phyloP scores from a whole-genome alignment of 2,113 vertebrate species.

The Chiloscyllium plagiosum region DNA sequence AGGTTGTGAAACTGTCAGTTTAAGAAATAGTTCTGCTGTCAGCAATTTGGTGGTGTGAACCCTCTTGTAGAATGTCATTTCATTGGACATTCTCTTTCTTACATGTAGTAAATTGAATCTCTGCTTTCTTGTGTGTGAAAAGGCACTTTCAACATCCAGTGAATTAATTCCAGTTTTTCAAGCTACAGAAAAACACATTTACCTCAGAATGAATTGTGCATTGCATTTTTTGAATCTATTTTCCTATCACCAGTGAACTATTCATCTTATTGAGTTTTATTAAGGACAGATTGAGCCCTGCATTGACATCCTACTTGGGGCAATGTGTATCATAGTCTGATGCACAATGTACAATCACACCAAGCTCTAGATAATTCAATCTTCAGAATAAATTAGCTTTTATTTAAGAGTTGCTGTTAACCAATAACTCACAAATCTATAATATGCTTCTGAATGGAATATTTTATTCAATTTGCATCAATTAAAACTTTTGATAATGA shows the following conservation, averaged over 20 bases:
- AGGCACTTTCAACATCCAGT: background rate
- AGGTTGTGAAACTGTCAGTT: conserved; percentile 31
- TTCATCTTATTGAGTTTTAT: background rate
- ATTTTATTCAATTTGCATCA: background rate
- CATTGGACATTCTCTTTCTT: background rate
- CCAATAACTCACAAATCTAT: background rate
- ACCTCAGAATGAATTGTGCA: conserved; percentile 2
- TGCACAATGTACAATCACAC: background rate
- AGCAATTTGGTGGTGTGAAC: background rate
- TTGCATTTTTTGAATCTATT: background rate
- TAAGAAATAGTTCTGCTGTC: background rate
- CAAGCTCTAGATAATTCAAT: background rate
- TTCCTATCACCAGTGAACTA: background rate
- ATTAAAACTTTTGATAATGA: background rate
- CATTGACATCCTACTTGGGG: background rate
- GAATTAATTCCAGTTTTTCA: background rate
- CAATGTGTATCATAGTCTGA: background rate
- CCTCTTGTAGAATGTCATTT: background rate
- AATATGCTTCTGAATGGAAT: background rate
- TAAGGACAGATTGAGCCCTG: background rate
- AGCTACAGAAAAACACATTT: background rate
- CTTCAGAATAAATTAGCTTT: background rate
- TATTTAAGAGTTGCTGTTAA: background rate
- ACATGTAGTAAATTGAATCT: background rate
- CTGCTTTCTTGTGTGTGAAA: background rate